Evolutionary conservation across 2,797 vertebrate species (phyloP), one percentile per base, ranked within the genome.

Genomic region (Toxotes lorentzi): DNA sequence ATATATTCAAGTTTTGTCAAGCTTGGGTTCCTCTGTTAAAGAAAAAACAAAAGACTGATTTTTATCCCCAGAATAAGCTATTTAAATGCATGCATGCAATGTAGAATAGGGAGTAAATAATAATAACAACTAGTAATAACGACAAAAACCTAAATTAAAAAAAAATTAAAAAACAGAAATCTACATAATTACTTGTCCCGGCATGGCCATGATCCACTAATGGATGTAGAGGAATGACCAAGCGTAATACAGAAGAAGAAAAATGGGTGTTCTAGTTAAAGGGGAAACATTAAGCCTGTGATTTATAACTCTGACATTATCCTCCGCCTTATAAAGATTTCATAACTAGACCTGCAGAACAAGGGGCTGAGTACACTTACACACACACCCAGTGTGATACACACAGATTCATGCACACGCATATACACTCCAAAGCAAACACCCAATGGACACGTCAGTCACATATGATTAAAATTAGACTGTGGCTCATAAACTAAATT

Each of bases 301-400:
- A 91, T 90, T 86, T 83, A 86, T 82, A 67, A 53, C 77, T 60
- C 58, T 88, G 84, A 82, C 84, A 82, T 86, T 79, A 76, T 67
- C 63, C 66, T 63, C 54, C 0, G 77, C 60, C 61, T 86, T 66
- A 72, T 72, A 73, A 79, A 54, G 34, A 81, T 79, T 79, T 86
- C 23, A 87, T 79, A 14, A 64, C 65, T 35, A 59, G 41, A 56
- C 64, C 58, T 71, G 35, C 41, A 77, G 47, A 73, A 74, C 24
- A 72, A 76, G 41, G 38, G 34, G n/a, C 58, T 40, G n/a, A 59
- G 76, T 19, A 74, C 73, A 60, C 61, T 30, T 13, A 30, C 54
- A 14, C 14, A 35, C 34, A 68, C n/a, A 27, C 41, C 8, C 48
- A 57, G 27, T 67, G 40, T 43, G 24, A 68, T 2, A 24, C 59